Conservation (phyloP, 2,797 vertebrate species). For the Aselliscus stoliczkanus region DNA sequence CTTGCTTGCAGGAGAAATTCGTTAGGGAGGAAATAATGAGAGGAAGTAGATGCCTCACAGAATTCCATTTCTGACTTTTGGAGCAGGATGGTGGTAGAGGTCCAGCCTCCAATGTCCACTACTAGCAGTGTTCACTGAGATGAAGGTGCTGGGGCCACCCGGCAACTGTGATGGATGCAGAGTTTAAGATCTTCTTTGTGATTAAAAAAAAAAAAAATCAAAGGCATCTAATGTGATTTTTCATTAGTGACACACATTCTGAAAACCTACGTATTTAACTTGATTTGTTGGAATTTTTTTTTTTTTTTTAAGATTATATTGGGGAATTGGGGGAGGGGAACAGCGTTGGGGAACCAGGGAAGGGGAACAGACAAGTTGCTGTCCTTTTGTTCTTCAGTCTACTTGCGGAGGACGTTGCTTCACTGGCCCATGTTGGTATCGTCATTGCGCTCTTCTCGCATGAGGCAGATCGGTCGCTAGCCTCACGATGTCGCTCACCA, state of each 20-base stretch:
- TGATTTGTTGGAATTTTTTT: neutral
- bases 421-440: no score
- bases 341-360: no score
- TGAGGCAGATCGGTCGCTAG: no score
- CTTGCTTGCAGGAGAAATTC: neutral
- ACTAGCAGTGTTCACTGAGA: neutral
- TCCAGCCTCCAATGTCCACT: neutral
- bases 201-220: neutral
- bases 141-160: neutral
- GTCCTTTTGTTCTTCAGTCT: no score
- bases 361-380: no score
- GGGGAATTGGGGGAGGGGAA: no score
- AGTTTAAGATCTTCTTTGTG: neutral
- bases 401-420: no score
- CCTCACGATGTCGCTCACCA: no score
- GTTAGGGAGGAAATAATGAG: constrained; percentile 37
- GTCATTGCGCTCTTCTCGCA: no score
- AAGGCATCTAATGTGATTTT: neutral
- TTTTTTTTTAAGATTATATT: neutral
- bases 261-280: constrained; percentile 38
- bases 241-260: neutral
- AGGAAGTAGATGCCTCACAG: constrained; percentile 25
- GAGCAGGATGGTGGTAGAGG: neutral
- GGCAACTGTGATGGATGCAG: neutral
- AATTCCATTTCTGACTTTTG: neutral